These are phyloP conservation scores for Limnothrissa miodon DNA, from an alignment of 2,113 vertebrate genomes.

Conservation along the genomic window DNA sequence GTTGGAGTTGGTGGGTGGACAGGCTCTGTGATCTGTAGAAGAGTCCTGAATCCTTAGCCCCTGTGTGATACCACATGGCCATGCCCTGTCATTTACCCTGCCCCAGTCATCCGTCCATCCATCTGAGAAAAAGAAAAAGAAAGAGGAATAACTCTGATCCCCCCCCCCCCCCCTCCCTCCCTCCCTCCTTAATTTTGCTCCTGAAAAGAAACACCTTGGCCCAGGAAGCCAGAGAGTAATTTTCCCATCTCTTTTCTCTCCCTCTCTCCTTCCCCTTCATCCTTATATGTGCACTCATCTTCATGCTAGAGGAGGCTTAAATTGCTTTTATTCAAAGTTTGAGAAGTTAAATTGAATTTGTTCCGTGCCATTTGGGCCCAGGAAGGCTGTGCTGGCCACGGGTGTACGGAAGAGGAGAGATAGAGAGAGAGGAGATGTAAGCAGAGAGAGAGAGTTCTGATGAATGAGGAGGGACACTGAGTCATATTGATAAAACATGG, in stretches of 20 bases:
- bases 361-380: slow-evolving; percentile 38
- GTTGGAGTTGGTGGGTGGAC: neutral
- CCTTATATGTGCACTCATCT: slow-evolving; percentile 29
- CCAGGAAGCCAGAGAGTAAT: slow-evolving; percentile 20
- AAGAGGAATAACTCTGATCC: neutral
- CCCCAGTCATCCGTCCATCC: neutral
- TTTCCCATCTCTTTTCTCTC: slow-evolving; percentile 12
- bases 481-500: slow-evolving; percentile 37
- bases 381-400: slow-evolving; percentile 8
- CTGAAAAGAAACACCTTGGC: neutral
- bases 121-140: neutral
- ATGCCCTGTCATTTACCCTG: neutral
- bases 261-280: neutral
- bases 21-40: slow-evolving; percentile 21
- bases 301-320: slow-evolving; percentile 31
- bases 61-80: neutral
- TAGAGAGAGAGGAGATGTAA: neutral
- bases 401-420: neutral
- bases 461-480: slow-evolving; percentile 44
- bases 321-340: slow-evolving; percentile 43
- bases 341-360: slow-evolving; percentile 47
- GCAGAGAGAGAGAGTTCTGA: slow-evolving; percentile 16
- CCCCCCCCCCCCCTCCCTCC: neutral
- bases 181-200: neutral
- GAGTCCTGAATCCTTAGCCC: neutral